These are phyloP conservation scores for Apeira syringaria DNA, from an alignment of 2,888 invertebrate species.

Conservation along the genomic window DNA sequence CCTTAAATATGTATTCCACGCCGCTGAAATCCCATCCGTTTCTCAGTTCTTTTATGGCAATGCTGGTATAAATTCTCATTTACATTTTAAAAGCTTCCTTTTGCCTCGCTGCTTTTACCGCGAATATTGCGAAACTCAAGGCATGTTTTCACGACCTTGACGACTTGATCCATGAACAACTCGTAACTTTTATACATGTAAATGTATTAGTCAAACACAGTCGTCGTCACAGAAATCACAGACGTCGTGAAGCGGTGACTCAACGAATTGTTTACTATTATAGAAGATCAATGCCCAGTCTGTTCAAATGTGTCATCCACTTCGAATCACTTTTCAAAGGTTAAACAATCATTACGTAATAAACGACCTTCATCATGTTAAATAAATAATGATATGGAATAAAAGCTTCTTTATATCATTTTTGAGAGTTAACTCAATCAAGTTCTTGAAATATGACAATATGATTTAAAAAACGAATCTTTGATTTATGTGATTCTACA, in stretches of 20 bases:
- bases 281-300: conserved; percentile 18
- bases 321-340: conserved; percentile 8
- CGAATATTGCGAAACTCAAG: conserved; percentile 15
- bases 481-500: conserved; percentile 56
- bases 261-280: conserved; percentile 34
- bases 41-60: conserved; percentile 37
- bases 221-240: conserved; percentile 10
- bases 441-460: conserved; percentile 45
- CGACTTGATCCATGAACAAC: conserved; percentile 9
- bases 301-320: conserved; percentile 21
- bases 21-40: conserved; percentile 36
- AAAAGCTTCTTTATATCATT: conserved; percentile 27
- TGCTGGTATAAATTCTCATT: conserved; percentile 43
- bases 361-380: conserved; percentile 30
- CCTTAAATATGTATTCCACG: conserved; percentile 53
- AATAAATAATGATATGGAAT: conserved; percentile 24
- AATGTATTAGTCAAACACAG: conserved; percentile 29
- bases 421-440: conserved; percentile 39
- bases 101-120: conserved; percentile 36
- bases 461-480: conserved; percentile 45
- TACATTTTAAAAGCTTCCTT: conserved; percentile 41
- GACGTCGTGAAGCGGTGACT: conserved; percentile 22
- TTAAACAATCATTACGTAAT: conserved; percentile 32
- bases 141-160: conserved; percentile 14
- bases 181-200: conserved; percentile 16